phyloP scores from a whole-genome alignment of 2,888 invertebrate species.

The Agrochola circellaris region DNA sequence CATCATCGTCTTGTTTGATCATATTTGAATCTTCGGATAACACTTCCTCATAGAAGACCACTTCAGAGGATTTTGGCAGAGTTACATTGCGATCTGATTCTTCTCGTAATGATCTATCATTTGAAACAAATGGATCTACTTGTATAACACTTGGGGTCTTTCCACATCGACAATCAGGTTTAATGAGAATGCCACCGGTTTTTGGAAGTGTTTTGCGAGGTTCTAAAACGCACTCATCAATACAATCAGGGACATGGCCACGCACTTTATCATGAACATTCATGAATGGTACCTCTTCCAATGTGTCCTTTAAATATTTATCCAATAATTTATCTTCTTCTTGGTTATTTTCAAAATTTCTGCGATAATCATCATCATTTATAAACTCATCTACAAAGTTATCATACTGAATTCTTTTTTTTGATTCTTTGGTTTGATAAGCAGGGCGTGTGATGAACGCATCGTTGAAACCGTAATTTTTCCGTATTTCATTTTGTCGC shows the following conservation, averaged over 20 bases:
- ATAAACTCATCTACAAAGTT: conserved; percentile 33
- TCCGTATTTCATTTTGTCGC: conserved; percentile 11
- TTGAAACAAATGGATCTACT: conserved; percentile 38
- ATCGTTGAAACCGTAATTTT: conserved; percentile 46
- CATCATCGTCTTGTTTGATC: conserved; percentile 36
- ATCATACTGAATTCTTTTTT: conserved; percentile 22
- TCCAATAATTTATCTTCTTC: conserved; percentile 61
- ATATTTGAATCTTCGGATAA: conserved; percentile 37
- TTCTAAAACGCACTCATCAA: conserved; percentile 60
- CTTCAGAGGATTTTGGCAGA: conserved; percentile 37
- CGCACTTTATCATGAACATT: conserved; percentile 43
- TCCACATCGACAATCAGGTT: conserved; percentile 65
- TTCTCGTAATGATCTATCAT: conserved; percentile 49
- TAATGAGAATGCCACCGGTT: conserved; percentile 15
- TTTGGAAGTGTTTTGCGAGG: conserved; percentile 6
- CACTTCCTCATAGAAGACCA: conserved; percentile 59
- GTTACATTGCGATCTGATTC: conserved; percentile 22
- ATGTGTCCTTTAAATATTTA: conserved; percentile 60
- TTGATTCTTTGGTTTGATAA: conserved; percentile 24
- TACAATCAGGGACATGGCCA: conserved; percentile 53
- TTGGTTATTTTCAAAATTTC: conserved; percentile 36
- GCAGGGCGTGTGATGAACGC: conserved; percentile 18
- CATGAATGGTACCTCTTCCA: conserved; percentile 39
- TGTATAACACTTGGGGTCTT: conserved; percentile 22
- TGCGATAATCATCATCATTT: conserved; percentile 31